A percentile compares a stretch with the other conserved stretches of the same genome.
Evolutionary conservation across 1,140 invertebrate genomes (phyloP).

Genomic region (Drosophila neocordata): DNA sequence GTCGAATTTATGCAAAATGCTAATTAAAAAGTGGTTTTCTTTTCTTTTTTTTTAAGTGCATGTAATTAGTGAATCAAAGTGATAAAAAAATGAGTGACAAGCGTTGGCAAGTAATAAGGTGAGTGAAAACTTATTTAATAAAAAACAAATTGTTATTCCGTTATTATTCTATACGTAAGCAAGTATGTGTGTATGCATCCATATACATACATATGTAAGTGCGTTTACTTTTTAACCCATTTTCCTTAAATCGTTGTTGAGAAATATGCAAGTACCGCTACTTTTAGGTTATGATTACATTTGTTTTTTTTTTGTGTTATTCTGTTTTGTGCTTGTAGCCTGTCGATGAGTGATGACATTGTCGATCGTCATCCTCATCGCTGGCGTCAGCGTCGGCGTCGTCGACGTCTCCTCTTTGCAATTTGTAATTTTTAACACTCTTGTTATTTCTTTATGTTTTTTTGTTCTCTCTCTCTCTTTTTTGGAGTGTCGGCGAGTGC

Average conservation of each 20-base stretch:
- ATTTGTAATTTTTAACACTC: constrained; percentile 19
- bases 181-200: no score
- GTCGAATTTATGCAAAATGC: no score
- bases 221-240: neutral
- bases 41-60: no score
- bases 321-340: neutral
- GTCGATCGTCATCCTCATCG: neutral
- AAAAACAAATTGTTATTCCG: no score
- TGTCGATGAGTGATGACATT: neutral
- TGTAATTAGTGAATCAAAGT: no score
- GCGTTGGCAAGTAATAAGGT: no score
- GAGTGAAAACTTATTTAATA: no score
- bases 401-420: constrained; percentile 31
- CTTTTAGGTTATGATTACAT: neutral
- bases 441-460: neutral
- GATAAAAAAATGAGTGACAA: no score
- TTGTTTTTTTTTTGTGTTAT: no score
- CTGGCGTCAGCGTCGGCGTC: neutral
- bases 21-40: no score
- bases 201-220: no score
- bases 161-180: no score
- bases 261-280: neutral
- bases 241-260: neutral
- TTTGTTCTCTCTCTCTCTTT: constrained; percentile 5
- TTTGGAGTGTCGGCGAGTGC: constrained; percentile 74